Base-by-base conservation (phyloP, 2,888 invertebrate genomes). In the Unio delphinus region DNA sequence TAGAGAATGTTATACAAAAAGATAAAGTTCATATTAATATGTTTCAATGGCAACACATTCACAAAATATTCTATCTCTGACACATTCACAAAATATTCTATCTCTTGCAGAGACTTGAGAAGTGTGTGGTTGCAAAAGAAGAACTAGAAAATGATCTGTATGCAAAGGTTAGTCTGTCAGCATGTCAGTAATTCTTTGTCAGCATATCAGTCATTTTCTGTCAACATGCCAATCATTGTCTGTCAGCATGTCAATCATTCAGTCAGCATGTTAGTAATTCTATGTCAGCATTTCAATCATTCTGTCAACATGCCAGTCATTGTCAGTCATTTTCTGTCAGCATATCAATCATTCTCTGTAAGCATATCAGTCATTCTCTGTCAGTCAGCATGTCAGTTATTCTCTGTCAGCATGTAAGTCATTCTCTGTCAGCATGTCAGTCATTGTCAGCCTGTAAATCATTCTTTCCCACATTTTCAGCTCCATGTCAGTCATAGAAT, bases 61-160 rank as follows among this genome's bases (percentile, higher is more conserved):
- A 4, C 6, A 18, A 17, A 63, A 17, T 15, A 30, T 57, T 34
- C 54, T 71, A 73, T 4, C 15, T 17, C n/a, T 34, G 20, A 26
- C 3, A 58, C 26, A 20, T 26, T 54, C 11, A 4, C 6, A 18
- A 17, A 63, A 17, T 15, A 30, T 57, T 34, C 54, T 71, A 73
- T 58, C 61, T 70, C 60, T 76, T 80, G 3, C 76, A 87, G 87
- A 81, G 85, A 69, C 70, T 87, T 20, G 87, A 86, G 63, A 87
- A 86, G 68, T 87, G 86, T 84, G 86, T 86, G 8, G 78, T 84
- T 11, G 86, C 87, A 45, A 87, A 87, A 74, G 87, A 86, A 68
- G 83, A 86, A 65, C 66, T 87, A 60, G 87, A 87, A 71, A 77
- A 76, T 75, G 85, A 86, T 60, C 74, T 87, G 20, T 87, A 86